Conservation (phyloP, 2,888 invertebrate genomes). For the Pachliopta kotzebuea region DNA sequence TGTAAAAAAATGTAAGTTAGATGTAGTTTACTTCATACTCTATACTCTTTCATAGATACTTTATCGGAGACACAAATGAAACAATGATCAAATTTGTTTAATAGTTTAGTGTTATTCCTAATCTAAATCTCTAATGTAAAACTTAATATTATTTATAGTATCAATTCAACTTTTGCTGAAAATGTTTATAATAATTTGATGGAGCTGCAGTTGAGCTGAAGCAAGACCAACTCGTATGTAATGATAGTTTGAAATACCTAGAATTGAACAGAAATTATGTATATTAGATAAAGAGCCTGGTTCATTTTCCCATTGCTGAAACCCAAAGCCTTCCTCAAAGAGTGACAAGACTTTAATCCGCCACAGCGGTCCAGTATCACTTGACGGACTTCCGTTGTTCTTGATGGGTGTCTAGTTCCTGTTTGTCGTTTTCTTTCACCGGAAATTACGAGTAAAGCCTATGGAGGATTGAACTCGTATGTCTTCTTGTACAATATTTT, state of each 20-base stretch:
- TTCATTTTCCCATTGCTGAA: too few relatives aligned
- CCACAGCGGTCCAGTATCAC: too few relatives aligned
- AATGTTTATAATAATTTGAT: background rate
- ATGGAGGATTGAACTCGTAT: background rate
- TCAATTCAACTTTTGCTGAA: too few relatives aligned
- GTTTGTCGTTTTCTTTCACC: background rate
- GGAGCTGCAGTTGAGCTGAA: conserved; percentile 45
- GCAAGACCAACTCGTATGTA: conserved; percentile 59
- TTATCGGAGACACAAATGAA: too few relatives aligned
- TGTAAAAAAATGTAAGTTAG: too few relatives aligned
- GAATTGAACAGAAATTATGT: conserved; percentile 33
- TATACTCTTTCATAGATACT: too few relatives aligned
- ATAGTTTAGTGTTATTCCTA: too few relatives aligned
- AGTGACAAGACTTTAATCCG: background rate
- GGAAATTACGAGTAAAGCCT: too few relatives aligned
- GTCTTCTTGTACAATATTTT: background rate
- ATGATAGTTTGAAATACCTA: conserved; percentile 60
- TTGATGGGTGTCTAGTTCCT: background rate
- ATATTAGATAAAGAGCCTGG: background rate
- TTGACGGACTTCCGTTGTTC: background rate
- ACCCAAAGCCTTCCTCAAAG: background rate
- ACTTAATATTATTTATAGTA: too few relatives aligned
- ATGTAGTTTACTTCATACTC: too few relatives aligned
- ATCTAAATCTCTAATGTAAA: too few relatives aligned
- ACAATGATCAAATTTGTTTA: too few relatives aligned